These are phyloP conservation scores for Cephalotes varians DNA, from an alignment of 2,888 invertebrate genomes.

Conservation along the genomic window DNA sequence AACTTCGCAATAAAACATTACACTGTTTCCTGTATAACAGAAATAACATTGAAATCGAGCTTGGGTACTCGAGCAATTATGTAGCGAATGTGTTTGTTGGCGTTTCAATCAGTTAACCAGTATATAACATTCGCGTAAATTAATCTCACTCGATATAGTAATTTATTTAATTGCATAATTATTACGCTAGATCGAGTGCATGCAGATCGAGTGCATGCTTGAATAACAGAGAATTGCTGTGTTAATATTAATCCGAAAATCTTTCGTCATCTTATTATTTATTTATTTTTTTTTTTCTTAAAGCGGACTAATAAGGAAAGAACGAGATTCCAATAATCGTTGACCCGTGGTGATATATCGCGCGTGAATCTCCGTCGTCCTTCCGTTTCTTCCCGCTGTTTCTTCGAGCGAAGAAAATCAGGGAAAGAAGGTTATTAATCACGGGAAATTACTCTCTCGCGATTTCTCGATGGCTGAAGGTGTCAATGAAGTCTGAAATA, in stretches of 20 bases:
- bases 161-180: constrained; percentile 38
- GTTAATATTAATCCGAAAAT: neutral
- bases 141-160: constrained; percentile 28
- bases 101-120: constrained; percentile 32
- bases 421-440: constrained; percentile 69
- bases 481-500: constrained; percentile 28
- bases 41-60: constrained; percentile 46
- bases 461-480: constrained; percentile 48
- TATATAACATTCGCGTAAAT: constrained; percentile 16
- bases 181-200: neutral
- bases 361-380: constrained; percentile 26
- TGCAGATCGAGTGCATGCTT: neutral
- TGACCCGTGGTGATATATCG: constrained; percentile 46
- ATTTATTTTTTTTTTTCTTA: neutral
- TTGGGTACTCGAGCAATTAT: constrained; percentile 35
- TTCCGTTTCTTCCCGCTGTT: constrained; percentile 10
- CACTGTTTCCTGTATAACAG: constrained; percentile 14
- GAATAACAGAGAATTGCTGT: neutral
- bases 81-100: constrained; percentile 25
- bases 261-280: constrained; percentile 1
- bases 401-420: constrained; percentile 46
- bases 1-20: constrained; percentile 33
- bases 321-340: constrained; percentile 36
- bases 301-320: constrained; percentile 9
- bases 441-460: constrained; percentile 65